These are phyloP conservation scores for Zootermopsis nevadensis DNA, from an alignment of 2,888 invertebrate genomes.

Conservation along the genomic window DNA sequence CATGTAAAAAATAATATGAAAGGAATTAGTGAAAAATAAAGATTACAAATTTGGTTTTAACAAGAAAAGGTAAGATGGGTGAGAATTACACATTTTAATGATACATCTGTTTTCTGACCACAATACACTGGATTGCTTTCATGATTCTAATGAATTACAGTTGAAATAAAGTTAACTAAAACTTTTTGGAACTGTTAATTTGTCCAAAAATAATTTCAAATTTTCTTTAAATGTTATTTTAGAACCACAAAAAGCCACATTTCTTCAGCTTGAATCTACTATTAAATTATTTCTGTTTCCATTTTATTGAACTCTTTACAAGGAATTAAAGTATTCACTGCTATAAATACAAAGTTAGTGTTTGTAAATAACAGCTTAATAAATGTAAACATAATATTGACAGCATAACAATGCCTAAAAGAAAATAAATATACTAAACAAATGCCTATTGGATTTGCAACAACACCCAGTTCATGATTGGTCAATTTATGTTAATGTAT, in stretches of 20 bases:
- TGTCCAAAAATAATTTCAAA: conserved; percentile 22
- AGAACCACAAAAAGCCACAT: conserved; percentile 42
- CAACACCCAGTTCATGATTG: conserved; percentile 17
- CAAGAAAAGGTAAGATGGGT: not conserved
- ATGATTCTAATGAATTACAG: conserved; percentile 46
- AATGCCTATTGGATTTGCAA: conserved; percentile 29
- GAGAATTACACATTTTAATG: conserved; percentile 42
- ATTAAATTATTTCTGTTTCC: conserved; percentile 37
- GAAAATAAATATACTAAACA: conserved; percentile 45
- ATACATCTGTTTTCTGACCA: conserved; percentile 44
- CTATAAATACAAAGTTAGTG: conserved; percentile 41
- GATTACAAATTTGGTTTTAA: not conserved
- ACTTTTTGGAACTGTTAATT: conserved; percentile 33
- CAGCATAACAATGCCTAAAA: conserved; percentile 30
- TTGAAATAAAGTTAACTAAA: conserved; percentile 35
- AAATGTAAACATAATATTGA: conserved; percentile 30
- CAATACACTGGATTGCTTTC: conserved; percentile 41
- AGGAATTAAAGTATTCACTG: conserved; percentile 28
- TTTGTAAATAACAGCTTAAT: conserved; percentile 23
- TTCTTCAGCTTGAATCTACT: conserved; percentile 40
- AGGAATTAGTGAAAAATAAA: not conserved
- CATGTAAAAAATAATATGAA: not conserved
- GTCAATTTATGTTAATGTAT: conserved; percentile 7
- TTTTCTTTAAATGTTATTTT: conserved; percentile 13
- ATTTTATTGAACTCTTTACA: conserved; percentile 31